Base-by-base conservation (phyloP, 1,140 invertebrate genomes). In the Globodera ellingtonae region DNA sequence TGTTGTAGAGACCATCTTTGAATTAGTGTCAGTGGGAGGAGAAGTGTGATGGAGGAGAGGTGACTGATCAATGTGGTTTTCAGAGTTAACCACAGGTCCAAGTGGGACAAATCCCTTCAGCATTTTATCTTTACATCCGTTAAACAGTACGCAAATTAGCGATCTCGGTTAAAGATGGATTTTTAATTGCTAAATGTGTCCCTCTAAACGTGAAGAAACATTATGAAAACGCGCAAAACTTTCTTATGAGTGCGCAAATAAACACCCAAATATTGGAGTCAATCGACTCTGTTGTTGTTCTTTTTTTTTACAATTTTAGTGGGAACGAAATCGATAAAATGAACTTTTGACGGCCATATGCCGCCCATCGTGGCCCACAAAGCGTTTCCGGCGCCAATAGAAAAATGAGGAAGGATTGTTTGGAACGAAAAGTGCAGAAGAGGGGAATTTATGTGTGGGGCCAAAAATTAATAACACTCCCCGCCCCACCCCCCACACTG, bases 81-180 rank as follows among this genome's bases (percentile, higher is more conserved):
- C 67, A 35, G 67, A 70, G 18, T 47, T 70, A 15, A 47, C 67
- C 56, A 62, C 18, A 15, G 24, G 24, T 13, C 67, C 67, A 47
- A 70, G 13, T 35, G 67, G 67, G 24, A 70, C 67, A 70, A 70
- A 70, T 70, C 67, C 67, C 67, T 70, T 70, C 67, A 70, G 67
- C 67, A 70, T 70, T 70, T 70, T 35, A 18, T 15, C 35, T 15
- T 70, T 35, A 44, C 24, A 70, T 44, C 24, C 46, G 67, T n/a
- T n/a, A 44, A 62, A 18, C 24, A 24, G 24, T 62, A 15, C 6
- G 56, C 56, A 35, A 35, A 35, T 35, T 35, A 35, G 35, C 35
- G 35, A 35, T 35, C 35, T 35, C 35, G 35, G 3, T 35, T 35
- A 35, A 35, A 35, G 3, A 35, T 35, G 35, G 35, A 35, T 35